Evolutionary conservation across 2,113 vertebrate species (phyloP).

Genomic region (Nothobranchius furzeri): DNA sequence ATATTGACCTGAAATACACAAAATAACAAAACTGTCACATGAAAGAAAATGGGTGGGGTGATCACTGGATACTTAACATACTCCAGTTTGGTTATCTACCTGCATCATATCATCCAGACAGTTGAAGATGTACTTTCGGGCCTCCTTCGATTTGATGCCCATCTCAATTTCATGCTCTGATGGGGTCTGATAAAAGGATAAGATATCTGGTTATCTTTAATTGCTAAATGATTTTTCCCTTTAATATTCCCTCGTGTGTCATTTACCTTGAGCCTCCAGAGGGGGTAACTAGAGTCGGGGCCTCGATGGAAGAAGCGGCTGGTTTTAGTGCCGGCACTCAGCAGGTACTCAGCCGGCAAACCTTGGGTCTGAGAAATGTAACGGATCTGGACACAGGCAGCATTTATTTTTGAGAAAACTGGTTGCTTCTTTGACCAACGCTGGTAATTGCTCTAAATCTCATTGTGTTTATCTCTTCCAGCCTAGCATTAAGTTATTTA

Average conservation of each 20-base stretch:
- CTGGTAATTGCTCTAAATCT: neutral
- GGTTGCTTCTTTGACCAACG: neutral
- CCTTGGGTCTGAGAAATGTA: conserved; percentile 99
- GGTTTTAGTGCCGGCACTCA: conserved; percentile 97
- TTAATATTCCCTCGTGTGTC: neutral
- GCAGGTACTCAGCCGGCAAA: conserved; percentile 94
- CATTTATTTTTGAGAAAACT: neutral
- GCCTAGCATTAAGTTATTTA: neutral
- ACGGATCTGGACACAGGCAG: conserved; percentile 86
- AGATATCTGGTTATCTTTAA: neutral
- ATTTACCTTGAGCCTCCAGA: conserved; percentile 95
- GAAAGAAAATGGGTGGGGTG: neutral
- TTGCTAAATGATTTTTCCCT: neutral
- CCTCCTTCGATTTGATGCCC: conserved; percentile 98
- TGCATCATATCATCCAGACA: conserved; percentile 99
- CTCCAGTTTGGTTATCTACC: conserved; percentile 68
- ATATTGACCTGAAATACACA: conserved; percentile 88
- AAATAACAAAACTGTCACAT: neutral
- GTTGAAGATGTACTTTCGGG: conserved; percentile 98
- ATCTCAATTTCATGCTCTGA: conserved; percentile 96
- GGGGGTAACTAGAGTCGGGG: conserved; percentile 91
- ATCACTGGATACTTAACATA: neutral
- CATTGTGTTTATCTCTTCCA: neutral
- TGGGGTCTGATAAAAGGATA: conserved; percentile 82
- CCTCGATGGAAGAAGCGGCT: conserved; percentile 98